Base-by-base conservation (phyloP, 2,888 invertebrate species). In the Neoascia interrupta region DNA sequence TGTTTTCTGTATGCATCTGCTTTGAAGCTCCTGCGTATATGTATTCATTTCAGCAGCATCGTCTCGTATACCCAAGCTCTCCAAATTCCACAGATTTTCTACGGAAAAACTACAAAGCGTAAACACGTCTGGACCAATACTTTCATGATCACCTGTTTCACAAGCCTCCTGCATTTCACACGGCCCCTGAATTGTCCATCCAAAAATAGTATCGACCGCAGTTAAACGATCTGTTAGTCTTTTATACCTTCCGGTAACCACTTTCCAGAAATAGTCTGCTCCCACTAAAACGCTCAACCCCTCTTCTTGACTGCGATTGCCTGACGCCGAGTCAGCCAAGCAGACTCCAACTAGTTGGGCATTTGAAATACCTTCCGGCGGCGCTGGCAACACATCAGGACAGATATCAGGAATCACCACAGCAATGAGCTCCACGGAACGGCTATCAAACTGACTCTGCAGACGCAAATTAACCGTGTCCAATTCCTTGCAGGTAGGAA, bases 11-110 rank as follows among this genome's bases (percentile, higher is more conserved):
- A 56, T 43, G 6, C 56, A 56, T 41, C 31, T 41, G 0, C 8
- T n/a, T 41, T 56, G 26, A 10, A 58, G 34, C 21, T 41, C 28
- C 28, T 58, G 19, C 4, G 58, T 45, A 11, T 34, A 58, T 1
- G 43, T n/a, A 4, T 34, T 18, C 21, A 18, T 18, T 34, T 58
- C 45, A 5, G 28, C 4, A 4, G 21, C 15, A 10, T 58, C 36
- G 28, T 26, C 13, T 23, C 41, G 43, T 19, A 45, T 45, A 5
- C 53, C 37, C 19, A 54, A 54, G 10, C 5, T 15, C 19, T 26
- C 23, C 11, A 54, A 15, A 18, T 15, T 39, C 37, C 53, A 54
- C 53, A 54, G 19, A 39, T 16, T 21, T 37, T 39, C 53, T 10
- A 41, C 31, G n/a, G n/a, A n/a, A 1, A 31, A 31, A 31, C 4